Percentiles rank a stretch among this genome's conserved stretches.
Conservation (phyloP, 2,113 vertebrate species). For the Hydrochoerus hydrochaeris region DNA sequence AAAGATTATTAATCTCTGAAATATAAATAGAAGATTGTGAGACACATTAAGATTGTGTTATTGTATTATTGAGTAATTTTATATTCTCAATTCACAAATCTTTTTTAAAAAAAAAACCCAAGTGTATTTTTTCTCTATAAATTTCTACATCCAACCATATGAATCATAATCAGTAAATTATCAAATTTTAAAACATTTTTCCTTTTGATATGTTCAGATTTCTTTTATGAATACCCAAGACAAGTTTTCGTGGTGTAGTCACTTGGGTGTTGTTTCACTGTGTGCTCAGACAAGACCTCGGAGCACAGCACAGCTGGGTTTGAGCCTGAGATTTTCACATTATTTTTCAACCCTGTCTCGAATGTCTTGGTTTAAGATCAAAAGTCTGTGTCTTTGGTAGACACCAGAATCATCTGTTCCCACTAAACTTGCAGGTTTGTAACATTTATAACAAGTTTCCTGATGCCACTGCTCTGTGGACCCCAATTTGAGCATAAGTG, state of each 20-base stretch:
- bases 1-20: neutral
- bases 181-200: neutral
- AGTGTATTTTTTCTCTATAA: neutral
- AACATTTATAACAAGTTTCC: neutral
- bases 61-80: neutral
- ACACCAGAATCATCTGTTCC: neutral
- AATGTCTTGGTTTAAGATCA: neutral
- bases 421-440: neutral
- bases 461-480: neutral
- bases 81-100: neutral
- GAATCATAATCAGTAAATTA: conserved; percentile 5
- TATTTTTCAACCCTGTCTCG: neutral
- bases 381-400: neutral
- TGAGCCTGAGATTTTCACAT: neutral
- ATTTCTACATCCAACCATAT: neutral
- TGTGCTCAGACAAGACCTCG: neutral
- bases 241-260: neutral
- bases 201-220: neutral
- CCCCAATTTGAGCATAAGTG: neutral
- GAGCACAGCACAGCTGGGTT: fast-evolving
- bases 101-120: neutral
- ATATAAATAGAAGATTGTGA: neutral
- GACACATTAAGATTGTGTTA: neutral
- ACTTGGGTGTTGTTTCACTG: neutral
- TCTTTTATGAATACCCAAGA: neutral